Evolutionary conservation across 2,113 vertebrate species (phyloP).

Genomic region (Colossoma macropomum): DNA sequence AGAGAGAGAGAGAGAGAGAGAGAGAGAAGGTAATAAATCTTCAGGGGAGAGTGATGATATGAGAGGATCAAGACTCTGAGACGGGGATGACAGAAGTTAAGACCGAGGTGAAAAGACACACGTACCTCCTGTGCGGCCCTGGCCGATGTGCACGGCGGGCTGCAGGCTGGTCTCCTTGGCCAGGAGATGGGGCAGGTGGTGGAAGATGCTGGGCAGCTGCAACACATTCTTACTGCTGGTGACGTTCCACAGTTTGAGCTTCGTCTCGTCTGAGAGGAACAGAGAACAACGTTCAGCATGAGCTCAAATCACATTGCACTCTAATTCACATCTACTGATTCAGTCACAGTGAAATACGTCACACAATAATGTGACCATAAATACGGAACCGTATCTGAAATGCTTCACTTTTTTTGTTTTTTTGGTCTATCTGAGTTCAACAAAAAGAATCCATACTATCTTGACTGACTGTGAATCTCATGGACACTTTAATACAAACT

Average conservation of each 20-base stretch:
- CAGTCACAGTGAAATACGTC: no score
- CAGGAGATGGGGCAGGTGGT: slow-evolving; percentile 97
- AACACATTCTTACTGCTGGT: slow-evolving; percentile 93
- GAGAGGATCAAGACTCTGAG: background rate
- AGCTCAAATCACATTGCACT: no score
- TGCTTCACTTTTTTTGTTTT: no score
- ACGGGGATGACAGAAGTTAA: no score
- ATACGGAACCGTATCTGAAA: no score
- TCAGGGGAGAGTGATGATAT: background rate
- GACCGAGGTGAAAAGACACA: background rate
- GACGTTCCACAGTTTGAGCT: slow-evolving; percentile 93
- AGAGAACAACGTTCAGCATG: background rate
- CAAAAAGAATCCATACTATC: no score
- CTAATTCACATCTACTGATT: no score
- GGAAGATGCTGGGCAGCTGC: slow-evolving; percentile 96
- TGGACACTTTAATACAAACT: no score
- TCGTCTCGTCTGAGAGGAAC: slow-evolving; percentile 87
- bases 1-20: background rate
- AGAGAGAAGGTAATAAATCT: background rate
- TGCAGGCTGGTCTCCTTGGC: slow-evolving; percentile 94
- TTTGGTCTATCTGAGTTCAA: no score
- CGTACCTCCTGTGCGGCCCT: slow-evolving; percentile 94
- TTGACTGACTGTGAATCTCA: no score
- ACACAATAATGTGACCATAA: no score
- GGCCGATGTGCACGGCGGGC: slow-evolving; percentile 92